Percentiles rank a stretch among this genome's conserved stretches.
Conservation (phyloP, 2,797 vertebrate species). For the Natrix natrix region DNA sequence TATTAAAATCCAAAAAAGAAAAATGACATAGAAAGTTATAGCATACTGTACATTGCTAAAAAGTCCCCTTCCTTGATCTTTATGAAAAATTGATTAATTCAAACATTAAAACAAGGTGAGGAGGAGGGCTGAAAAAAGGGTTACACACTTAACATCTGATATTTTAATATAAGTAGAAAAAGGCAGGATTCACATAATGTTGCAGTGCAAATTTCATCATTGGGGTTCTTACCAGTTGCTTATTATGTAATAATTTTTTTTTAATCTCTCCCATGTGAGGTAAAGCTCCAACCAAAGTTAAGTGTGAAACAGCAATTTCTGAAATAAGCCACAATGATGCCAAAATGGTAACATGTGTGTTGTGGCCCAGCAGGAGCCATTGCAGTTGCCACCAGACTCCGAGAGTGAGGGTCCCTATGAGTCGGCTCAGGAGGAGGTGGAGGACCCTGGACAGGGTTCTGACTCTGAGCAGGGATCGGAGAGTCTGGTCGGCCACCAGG, state of each 20-base stretch:
- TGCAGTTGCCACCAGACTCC: no score
- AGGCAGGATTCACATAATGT: background rate
- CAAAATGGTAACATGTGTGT: background rate
- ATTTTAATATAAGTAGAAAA: background rate
- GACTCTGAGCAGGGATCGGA: no score
- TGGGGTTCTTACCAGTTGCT: background rate
- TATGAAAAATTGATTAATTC: background rate
- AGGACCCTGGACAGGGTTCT: no score
- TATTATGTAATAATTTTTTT: background rate
- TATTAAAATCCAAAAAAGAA: background rate
- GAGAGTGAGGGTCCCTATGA: no score
- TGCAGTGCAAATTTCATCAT: background rate
- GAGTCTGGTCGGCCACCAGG: no score
- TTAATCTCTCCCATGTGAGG: background rate
- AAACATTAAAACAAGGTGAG: background rate
- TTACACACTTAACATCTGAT: background rate
- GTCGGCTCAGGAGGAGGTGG: no score
- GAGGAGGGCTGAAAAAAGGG: background rate
- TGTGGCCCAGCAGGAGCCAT: no score
- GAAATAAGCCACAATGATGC: background rate
- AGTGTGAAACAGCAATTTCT: background rate
- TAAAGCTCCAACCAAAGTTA: background rate
- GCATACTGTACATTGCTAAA: background rate
- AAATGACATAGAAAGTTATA: background rate
- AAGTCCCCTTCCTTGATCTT: background rate